Conservation (phyloP, 2,888 invertebrate species). For the Eupithecia vulgata region DNA sequence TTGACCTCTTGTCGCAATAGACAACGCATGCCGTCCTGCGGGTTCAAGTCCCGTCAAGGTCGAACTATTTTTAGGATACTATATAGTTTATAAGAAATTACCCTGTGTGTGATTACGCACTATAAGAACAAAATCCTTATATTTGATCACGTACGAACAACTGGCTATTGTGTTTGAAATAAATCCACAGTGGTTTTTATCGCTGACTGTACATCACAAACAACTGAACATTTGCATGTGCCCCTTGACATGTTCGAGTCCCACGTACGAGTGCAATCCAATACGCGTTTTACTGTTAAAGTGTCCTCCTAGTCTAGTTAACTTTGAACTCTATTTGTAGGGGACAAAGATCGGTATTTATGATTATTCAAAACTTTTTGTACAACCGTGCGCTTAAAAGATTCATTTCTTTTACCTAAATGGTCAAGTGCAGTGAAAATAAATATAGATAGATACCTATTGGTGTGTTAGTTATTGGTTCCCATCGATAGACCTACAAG, state of each 20-base stretch:
- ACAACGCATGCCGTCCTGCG: too few species aligned
- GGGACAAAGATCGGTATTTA: neutral
- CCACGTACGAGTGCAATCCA: conserved; percentile 11
- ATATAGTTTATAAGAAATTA: too few species aligned
- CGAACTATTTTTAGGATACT: too few species aligned
- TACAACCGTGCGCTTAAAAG: neutral
- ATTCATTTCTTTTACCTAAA: neutral
- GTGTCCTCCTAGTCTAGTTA: neutral
- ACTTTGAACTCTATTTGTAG: conserved; percentile 3
- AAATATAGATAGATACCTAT: too few species aligned
- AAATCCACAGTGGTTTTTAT: neutral
- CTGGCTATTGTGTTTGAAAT: too few species aligned
- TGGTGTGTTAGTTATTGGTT: neutral
- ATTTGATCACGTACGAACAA: neutral
- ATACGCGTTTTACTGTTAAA: neutral
- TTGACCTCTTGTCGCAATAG: too few species aligned
- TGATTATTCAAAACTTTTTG: neutral
- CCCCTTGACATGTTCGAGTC: neutral
- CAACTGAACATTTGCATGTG: neutral
- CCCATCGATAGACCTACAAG: neutral
- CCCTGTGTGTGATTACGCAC: too few species aligned
- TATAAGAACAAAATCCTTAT: too few species aligned
- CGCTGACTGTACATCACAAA: neutral
- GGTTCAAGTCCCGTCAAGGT: too few species aligned
- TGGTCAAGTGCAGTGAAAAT: neutral